Percentiles rank a stretch among this genome's conserved stretches.
Evolutionary conservation across 2,113 vertebrate species (phyloP).

Genomic region (Varanus salvator): DNA sequence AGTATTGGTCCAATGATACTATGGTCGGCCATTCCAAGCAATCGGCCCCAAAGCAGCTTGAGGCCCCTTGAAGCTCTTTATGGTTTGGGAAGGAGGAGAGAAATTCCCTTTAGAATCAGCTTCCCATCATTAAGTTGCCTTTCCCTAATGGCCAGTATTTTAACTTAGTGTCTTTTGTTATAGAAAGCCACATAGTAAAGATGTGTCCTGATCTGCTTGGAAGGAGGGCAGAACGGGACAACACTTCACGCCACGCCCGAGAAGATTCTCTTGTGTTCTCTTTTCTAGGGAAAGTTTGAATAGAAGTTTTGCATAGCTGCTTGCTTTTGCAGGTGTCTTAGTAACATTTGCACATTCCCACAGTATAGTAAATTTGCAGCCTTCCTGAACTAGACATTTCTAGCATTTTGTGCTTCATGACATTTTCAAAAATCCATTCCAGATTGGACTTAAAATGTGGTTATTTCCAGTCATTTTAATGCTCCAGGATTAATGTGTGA

Average conservation of each 20-base stretch:
- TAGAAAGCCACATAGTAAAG: too few species aligned
- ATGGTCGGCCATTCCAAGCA: too few species aligned
- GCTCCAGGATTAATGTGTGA: neutral
- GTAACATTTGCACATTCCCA: neutral
- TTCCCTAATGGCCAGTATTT: too few species aligned
- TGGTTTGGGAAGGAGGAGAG: too few species aligned
- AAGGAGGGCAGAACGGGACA: too few species aligned
- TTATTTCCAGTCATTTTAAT: neutral
- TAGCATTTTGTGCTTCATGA: neutral
- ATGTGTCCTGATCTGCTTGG: too few species aligned
- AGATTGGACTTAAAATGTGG: neutral
- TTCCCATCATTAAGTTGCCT: too few species aligned
- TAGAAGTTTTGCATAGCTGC: neutral
- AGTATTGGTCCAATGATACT: too few species aligned
- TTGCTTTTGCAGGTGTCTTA: neutral
- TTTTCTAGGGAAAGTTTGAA: neutral
- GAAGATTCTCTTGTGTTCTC: neutral
- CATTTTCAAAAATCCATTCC: neutral
- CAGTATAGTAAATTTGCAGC: neutral
- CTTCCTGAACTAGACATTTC: neutral
- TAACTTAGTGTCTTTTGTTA: too few species aligned
- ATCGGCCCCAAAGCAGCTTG: too few species aligned
- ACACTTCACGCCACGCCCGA: neutral
- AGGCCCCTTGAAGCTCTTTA: too few species aligned
- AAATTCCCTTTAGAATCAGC: too few species aligned